Conservation (phyloP, 1,140 invertebrate genomes). For the Orius laevigatus region DNA sequence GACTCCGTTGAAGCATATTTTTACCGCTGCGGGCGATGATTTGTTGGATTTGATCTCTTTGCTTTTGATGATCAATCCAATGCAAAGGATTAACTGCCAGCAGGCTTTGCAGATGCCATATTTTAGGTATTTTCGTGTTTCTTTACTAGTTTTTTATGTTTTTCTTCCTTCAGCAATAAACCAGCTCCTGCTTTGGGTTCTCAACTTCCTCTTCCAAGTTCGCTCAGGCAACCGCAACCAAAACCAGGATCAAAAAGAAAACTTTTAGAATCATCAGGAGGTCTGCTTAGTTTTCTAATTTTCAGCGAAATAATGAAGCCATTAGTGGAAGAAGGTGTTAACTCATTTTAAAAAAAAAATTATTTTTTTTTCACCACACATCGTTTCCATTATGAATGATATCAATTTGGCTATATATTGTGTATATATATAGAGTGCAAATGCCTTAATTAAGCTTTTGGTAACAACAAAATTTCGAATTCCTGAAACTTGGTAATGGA, state of each 20-base stretch:
- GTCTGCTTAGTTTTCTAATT: conserved; percentile 1
- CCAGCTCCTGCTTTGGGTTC: conserved; percentile 16
- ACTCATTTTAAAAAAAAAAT: no score
- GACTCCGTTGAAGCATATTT: conserved; percentile 77
- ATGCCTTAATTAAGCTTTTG: no score
- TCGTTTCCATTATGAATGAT: no score
- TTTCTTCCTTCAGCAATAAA: conserved; percentile 17
- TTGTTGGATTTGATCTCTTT: conserved; percentile 67
- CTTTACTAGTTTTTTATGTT: conserved; percentile 1
- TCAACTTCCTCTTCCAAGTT: conserved; percentile 16
- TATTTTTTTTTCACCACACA: no score
- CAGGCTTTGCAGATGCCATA: conserved; percentile 68
- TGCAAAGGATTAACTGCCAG: conserved; percentile 63
- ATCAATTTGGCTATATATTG: no score
- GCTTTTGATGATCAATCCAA: conserved; percentile 71
- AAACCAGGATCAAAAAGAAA: conserved; percentile 14
- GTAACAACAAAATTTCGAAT: no score
- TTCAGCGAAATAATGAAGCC: no score
- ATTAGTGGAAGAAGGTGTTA: no score
- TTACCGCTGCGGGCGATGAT: conserved; percentile 89
- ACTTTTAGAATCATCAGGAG: conserved; percentile 11
- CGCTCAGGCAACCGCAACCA: conserved; percentile 1
- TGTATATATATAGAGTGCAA: no score
- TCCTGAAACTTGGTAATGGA: no score
- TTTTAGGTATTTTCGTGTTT: conserved; percentile 60